These are phyloP conservation scores for Caerostris darwini DNA, from an alignment of 1,140 invertebrate species.

Conservation along the genomic window DNA sequence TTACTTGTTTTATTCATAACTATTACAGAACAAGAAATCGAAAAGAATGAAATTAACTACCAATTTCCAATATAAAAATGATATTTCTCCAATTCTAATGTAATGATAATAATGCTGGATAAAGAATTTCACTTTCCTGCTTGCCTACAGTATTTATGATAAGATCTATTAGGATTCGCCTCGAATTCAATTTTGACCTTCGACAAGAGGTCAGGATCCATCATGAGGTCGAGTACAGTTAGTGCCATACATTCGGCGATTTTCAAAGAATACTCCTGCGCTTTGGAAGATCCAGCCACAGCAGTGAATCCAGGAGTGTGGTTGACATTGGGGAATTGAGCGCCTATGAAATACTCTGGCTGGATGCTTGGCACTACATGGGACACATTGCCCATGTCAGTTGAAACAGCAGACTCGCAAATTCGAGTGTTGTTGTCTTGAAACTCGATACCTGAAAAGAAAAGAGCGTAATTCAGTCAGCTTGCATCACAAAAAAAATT, in stretches of 20 bases:
- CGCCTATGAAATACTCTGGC: conserved; percentile 81
- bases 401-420: conserved; percentile 78
- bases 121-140: not conserved
- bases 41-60: no score
- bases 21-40: not conserved
- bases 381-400: conserved; percentile 82
- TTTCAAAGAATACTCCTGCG: conserved; percentile 79
- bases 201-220: conserved; percentile 29
- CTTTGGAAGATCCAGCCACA: conserved; percentile 79
- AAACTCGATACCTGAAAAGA: conserved; percentile 49
- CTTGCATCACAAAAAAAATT: no score
- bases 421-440: conserved; percentile 27
- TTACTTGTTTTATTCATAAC: no score
- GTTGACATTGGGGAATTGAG: conserved; percentile 78
- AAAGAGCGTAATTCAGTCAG: not conserved
- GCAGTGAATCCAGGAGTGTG: conserved; percentile 80
- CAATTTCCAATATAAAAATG: no score
- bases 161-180: conserved; percentile 68
- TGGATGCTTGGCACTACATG: conserved; percentile 81
- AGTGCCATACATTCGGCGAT: conserved; percentile 80
- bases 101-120: no score
- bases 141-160: not conserved
- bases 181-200: conserved; percentile 72
- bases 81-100: no score
- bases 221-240: conserved; percentile 79